These are phyloP conservation scores for Gandaritis pyraliata DNA, from an alignment of 2,888 invertebrate species.

Conservation along the genomic window DNA sequence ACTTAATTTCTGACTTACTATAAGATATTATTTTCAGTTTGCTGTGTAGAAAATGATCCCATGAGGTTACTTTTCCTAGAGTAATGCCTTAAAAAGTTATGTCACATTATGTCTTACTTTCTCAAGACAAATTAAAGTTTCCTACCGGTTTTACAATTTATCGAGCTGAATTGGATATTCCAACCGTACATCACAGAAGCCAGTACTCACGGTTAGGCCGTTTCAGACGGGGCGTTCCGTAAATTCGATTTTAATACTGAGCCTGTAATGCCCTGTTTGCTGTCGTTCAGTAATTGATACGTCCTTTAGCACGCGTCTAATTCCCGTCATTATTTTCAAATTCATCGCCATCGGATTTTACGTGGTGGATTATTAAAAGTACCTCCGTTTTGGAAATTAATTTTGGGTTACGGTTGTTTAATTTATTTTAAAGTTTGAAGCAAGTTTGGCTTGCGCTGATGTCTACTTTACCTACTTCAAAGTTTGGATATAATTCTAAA, in stretches of 20 bases:
- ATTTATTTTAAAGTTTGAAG: conserved; percentile 36
- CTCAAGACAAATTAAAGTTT: no score
- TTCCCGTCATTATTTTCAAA: conserved; percentile 82
- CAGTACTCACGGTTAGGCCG: conserved; percentile 29
- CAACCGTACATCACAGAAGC: conserved; percentile 50
- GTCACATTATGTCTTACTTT: no score
- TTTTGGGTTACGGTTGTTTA: conserved; percentile 50
- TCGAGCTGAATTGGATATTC: conserved; percentile 37
- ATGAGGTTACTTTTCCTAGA: no score
- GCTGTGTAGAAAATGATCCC: no score
- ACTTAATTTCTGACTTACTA: no score
- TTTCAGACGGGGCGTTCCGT: conserved; percentile 58
- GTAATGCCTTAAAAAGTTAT: no score
- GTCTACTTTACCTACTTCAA: background rate
- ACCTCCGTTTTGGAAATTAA: conserved; percentile 47
- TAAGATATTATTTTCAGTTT: no score
- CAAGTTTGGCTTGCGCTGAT: conserved; percentile 35
- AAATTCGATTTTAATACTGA: conserved; percentile 83
- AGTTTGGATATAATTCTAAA: conserved; percentile 2
- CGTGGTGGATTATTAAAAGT: conserved; percentile 72
- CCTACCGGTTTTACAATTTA: no score
- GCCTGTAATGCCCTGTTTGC: conserved; percentile 77
- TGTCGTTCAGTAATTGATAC: conserved; percentile 78
- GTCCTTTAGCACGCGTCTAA: conserved; percentile 75
- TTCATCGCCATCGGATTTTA: conserved; percentile 73